Conservation (phyloP, 2,888 invertebrate species). For the Strigamia maritima region DNA sequence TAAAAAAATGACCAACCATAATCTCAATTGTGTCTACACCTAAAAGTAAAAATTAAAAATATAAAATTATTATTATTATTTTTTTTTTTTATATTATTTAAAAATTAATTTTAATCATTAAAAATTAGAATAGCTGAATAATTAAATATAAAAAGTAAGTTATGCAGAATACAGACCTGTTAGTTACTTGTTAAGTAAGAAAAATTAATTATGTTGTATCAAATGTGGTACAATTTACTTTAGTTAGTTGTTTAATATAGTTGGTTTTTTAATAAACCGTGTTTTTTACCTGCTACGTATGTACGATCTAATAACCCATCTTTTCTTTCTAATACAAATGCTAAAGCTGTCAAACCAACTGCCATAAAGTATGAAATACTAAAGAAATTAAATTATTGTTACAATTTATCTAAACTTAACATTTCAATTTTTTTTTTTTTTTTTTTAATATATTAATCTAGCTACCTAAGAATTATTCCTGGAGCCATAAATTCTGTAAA, state of each 20-base stretch:
- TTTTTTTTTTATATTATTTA: too few species aligned
- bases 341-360: constrained; percentile 87
- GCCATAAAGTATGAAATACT: constrained; percentile 68
- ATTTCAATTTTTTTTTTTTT: too few species aligned
- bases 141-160: too few species aligned
- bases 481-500: constrained; percentile 96
- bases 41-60: background rate
- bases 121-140: background rate
- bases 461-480: constrained; percentile 61
- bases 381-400: background rate
- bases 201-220: too few species aligned
- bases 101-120: background rate
- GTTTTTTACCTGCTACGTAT: constrained; percentile 74
- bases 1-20: constrained; percentile 73
- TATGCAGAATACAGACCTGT: background rate
- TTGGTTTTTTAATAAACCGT: background rate
- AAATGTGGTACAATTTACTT: too few species aligned
- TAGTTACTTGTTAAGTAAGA: background rate
- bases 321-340: constrained; percentile 83
- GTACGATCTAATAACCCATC: constrained; percentile 88
- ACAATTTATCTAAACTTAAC: too few species aligned
- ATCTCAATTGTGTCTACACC: constrained; percentile 22
- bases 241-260: background rate
- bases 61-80: too few species aligned
- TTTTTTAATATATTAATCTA: background rate